A percentile compares a stretch with the other conserved stretches of the same genome.
phyloP scores from a whole-genome alignment of 2,888 invertebrate species.

The Drosophila algonquin region DNA sequence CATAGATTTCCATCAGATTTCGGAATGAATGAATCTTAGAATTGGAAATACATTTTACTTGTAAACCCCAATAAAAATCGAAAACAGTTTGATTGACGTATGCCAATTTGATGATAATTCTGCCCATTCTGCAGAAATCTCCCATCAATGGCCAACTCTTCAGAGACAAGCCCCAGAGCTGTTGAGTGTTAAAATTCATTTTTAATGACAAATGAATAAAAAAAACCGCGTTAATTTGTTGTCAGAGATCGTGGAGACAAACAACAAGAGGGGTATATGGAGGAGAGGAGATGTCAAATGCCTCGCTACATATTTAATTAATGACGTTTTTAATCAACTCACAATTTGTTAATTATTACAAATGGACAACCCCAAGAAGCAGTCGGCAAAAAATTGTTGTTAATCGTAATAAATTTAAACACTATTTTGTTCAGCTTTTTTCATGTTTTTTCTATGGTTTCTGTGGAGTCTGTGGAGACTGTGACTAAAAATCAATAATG shows the following conservation, averaged over 20 bases:
- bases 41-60: too few relatives aligned
- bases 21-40: too few relatives aligned
- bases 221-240: conserved; percentile 36
- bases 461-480: background rate
- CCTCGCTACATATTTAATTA: conserved; percentile 47
- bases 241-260: conserved; percentile 21
- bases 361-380: conserved; percentile 33
- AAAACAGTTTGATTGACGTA: background rate
- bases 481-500: conserved; percentile 53
- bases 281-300: conserved; percentile 30
- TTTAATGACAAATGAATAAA: conserved; percentile 45
- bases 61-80: background rate
- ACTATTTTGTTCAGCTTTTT: background rate
- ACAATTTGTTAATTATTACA: conserved; percentile 53
- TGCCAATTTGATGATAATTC: background rate
- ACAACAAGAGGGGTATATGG: background rate
- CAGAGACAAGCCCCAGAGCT: conserved; percentile 12
- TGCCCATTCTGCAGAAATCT: background rate
- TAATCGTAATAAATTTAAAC: conserved; percentile 32
- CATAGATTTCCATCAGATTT: too few relatives aligned
- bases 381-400: conserved; percentile 27
- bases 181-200: conserved; percentile 44
- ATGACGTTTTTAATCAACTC: conserved; percentile 54
- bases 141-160: background rate
- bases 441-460: conserved; percentile 8